A percentile compares a stretch with the other conserved stretches of the same genome.
phyloP scores from a whole-genome alignment of 2,113 vertebrate species.

The Gavia stellata region DNA sequence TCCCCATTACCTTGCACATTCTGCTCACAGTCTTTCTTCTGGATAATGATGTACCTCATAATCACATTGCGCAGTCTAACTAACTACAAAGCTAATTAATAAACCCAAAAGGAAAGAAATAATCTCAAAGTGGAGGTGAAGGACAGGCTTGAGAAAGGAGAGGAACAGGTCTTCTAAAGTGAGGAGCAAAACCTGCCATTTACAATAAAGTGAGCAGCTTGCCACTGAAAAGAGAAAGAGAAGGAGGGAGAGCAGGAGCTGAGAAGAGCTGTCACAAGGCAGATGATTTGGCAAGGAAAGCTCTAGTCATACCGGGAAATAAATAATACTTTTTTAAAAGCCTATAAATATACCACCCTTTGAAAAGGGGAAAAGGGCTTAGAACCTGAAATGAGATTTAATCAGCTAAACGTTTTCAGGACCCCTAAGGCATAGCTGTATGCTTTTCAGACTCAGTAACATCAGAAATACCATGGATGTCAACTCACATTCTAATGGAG shows the following conservation, averaged over 20 bases:
- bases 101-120: neutral
- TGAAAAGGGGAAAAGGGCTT: neutral
- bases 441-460: neutral
- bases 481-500: neutral
- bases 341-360: neutral
- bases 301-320: neutral
- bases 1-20: neutral
- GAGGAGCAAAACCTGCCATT: neutral
- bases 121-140: neutral
- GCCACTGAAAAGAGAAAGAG: neutral
- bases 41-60: neutral
- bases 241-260: neutral
- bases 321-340: neutral
- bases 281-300: neutral
- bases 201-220: neutral
- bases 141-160: neutral
- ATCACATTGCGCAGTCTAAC: neutral
- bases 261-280: neutral
- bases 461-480: neutral
- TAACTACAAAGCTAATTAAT: neutral
- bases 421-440: neutral
- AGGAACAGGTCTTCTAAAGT: neutral
- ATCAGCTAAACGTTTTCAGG: neutral
- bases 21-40: neutral
- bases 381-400: neutral